Evolutionary conservation across 1,140 invertebrate genomes (phyloP), one percentile per base, ranked within the genome.

Genomic region (Ceratosolen fusciceps): DNA sequence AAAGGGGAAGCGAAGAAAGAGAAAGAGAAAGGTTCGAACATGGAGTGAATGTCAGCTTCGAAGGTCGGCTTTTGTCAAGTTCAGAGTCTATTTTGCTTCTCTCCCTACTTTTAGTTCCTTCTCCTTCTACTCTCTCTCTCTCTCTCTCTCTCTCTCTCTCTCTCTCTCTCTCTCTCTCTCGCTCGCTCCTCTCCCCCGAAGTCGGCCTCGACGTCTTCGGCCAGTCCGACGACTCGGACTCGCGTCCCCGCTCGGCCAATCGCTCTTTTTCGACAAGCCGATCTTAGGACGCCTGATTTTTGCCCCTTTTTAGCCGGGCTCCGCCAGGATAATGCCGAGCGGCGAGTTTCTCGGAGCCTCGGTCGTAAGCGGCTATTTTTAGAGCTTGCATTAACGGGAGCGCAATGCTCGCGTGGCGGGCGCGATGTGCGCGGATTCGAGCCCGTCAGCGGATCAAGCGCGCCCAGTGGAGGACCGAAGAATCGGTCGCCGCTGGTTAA

Each of bases 1-100:
- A 80, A 82, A 74, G 71, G 81, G 72, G 80, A 47, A 49, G 52
- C 82, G 75, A 82, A 84, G 82, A 81, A 83, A 83, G 75, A 83
- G 77, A 83, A 83, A 77, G 83, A 84, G 82, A 83, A 81, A 71
- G 79, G 82, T 77, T 58, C 65, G 78, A 67, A 29, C 52, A 62
- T 26, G 83, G 85, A 89, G 88, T 89, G 89, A 90, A 90, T 89
- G 89, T 89, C 88, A 89, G 88, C 85, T 82, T 47, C 85, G 88
- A 90, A 90, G 89, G 89, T 88, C 88, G 85, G 87, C 89, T 90
- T 90, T 90, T 90, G 89, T 90, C 88, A 88, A 87, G 83, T 86
- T 85, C 84, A 84, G 84, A 84, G 84, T 86, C 83, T 86, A 83
- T 84, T 84, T 86, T 83, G 81, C 82, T 80, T 82, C 77, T 76